A percentile compares a stretch with the other conserved stretches of the same genome.
These are phyloP conservation scores for Sorex fumeus DNA, from an alignment of 2,113 vertebrate genomes.

Conservation along the genomic window DNA sequence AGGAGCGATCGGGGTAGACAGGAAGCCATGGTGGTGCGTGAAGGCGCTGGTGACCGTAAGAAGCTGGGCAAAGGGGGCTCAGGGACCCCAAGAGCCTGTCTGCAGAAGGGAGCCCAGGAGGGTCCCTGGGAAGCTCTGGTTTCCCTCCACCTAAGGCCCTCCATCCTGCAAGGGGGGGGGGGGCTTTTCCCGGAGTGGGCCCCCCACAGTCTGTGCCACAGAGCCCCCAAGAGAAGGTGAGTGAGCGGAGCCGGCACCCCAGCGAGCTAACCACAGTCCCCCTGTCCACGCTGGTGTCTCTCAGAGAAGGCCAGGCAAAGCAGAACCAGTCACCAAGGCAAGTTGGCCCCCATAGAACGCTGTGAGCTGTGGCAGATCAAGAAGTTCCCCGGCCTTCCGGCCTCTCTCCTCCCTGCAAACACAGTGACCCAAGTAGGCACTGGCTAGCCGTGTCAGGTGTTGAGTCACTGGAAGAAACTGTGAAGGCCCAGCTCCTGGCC, in stretches of 20 bases:
- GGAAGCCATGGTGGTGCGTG: neutral
- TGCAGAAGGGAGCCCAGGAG: no score
- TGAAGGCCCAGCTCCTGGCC: neutral
- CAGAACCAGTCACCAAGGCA: neutral
- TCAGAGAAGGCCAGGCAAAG: neutral
- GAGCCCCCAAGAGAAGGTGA: neutral
- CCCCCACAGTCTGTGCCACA: neutral
- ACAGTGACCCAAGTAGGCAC: neutral
- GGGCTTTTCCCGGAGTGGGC: no score
- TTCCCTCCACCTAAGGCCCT: neutral
- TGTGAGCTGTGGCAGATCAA: neutral
- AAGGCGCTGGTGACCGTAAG: neutral
- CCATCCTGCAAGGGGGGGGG: neutral
- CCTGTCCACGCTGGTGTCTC: neutral
- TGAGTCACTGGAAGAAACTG: slow-evolving; percentile 66
- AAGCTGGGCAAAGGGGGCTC: neutral
- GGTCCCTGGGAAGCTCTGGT: no score
- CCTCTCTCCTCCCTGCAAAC: neutral
- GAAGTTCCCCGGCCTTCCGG: neutral
- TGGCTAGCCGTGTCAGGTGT: neutral
- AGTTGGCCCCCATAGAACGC: fast-evolving
- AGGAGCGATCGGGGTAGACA: no score
- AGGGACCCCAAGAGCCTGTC: no score
- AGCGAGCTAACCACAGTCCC: neutral
- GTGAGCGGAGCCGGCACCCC: neutral